Conservation (phyloP, 2,888 invertebrate species). For the Antitype chi region DNA sequence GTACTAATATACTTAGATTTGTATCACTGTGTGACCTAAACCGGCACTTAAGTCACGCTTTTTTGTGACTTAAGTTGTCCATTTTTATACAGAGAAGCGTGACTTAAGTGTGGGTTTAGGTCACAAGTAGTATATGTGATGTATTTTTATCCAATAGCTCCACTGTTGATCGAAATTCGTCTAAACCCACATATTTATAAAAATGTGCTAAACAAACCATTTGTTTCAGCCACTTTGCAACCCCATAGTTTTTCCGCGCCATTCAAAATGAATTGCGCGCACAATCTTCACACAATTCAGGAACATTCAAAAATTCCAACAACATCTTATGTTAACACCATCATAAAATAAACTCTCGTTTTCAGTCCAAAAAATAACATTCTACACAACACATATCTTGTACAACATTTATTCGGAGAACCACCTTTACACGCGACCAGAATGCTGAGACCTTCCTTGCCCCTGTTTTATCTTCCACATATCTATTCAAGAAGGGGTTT, state of each 20-base stretch:
- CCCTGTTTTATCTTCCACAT: not conserved
- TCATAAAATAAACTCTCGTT: conserved; percentile 86
- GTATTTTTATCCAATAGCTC: not conserved
- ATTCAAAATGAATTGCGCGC: conserved; percentile 62
- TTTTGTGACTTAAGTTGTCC: too few species aligned
- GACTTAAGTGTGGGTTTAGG: too few species aligned
- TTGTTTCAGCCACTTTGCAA: conserved; percentile 26
- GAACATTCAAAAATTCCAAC: conserved; percentile 72
- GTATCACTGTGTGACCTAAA: too few species aligned
- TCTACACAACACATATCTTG: conserved; percentile 81
- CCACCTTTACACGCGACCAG: conserved; percentile 73
- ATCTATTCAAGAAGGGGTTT: conserved; percentile 14
- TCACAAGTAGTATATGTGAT: too few species aligned
- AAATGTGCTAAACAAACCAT: conserved; percentile 3
- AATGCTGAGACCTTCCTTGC: conserved; percentile 66
- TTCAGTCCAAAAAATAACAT: conserved; percentile 83
- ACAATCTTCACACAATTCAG: conserved; percentile 67
- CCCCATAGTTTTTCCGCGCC: conserved; percentile 44
- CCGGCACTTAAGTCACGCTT: too few species aligned
- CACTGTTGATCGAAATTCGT: not conserved
- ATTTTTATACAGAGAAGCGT: too few species aligned
- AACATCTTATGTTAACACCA: conserved; percentile 83
- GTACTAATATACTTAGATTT: too few species aligned
- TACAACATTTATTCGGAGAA: conserved; percentile 78
- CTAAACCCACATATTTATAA: not conserved